Percentiles rank a stretch among this genome's conserved stretches.
phyloP scores from a whole-genome alignment of 2,888 invertebrate genomes.

The Nomada lathburiana region DNA sequence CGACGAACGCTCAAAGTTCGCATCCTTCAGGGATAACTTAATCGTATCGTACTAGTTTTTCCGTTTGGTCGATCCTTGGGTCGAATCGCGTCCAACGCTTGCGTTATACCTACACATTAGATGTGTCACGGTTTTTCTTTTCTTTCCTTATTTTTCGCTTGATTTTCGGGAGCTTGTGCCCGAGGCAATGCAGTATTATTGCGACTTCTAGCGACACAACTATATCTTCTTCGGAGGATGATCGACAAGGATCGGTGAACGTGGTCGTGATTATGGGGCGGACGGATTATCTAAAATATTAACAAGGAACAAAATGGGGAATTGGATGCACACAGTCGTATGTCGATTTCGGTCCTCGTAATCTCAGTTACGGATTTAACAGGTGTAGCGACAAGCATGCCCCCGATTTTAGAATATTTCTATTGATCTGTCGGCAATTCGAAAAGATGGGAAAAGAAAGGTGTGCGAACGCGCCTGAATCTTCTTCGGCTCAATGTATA shows the following conservation, averaged over 20 bases:
- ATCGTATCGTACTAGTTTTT: too few species aligned
- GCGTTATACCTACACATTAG: not conserved
- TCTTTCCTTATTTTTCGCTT: not conserved
- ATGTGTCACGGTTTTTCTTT: slow-evolving; percentile 1
- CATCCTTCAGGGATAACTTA: too few species aligned
- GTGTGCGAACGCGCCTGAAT: slow-evolving; percentile 79
- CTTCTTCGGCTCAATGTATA: slow-evolving; percentile 82
- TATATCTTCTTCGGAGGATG: slow-evolving; percentile 25
- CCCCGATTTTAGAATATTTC: slow-evolving; percentile 61
- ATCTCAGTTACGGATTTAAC: slow-evolving; percentile 68
- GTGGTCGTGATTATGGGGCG: not conserved
- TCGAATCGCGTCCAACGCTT: slow-evolving; percentile 16
- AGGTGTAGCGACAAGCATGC: slow-evolving; percentile 19
- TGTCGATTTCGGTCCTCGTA: slow-evolving; percentile 72
- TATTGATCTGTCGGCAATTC: slow-evolving; percentile 61
- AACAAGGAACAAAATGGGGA: not conserved
- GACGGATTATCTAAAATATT: too few species aligned
- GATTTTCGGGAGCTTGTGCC: too few species aligned
- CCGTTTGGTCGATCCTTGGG: not conserved
- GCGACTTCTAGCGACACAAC: slow-evolving; percentile 8
- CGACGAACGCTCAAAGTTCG: too few species aligned
- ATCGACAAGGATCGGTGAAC: not conserved
- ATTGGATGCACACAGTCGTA: slow-evolving; percentile 38
- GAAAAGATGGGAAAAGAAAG: slow-evolving; percentile 54
- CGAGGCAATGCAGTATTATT: slow-evolving; percentile 4